Conservation (phyloP, 2,113 vertebrate species). For the Strix uralensis region DNA sequence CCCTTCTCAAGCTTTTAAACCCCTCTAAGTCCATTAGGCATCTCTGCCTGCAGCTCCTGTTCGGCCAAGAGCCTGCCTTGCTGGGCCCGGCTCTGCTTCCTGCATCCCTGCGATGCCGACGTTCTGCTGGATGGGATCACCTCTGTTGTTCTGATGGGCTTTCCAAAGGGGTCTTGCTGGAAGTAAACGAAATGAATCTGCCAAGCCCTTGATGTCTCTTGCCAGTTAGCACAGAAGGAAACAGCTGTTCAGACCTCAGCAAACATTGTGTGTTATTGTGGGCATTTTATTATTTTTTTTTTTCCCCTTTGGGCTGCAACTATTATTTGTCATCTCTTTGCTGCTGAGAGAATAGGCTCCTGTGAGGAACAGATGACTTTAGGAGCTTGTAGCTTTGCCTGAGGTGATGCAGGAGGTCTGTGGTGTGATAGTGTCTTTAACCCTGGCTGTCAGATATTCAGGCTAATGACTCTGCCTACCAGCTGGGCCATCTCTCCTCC, state of each 20-base stretch:
- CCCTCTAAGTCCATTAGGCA: background rate
- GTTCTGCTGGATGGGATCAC: background rate
- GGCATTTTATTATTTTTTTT: background rate
- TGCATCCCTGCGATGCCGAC: accelerated
- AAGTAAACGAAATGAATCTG: background rate
- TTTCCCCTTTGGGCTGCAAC: background rate
- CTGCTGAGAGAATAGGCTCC: background rate
- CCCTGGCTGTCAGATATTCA: background rate
- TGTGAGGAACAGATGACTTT: accelerated
- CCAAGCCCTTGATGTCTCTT: background rate
- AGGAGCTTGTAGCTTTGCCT: background rate
- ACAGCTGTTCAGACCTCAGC: background rate
- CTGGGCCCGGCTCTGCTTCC: background rate
- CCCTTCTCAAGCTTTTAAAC: background rate
- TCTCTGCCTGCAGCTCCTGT: background rate
- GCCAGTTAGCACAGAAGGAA: background rate
- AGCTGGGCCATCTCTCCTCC: background rate
- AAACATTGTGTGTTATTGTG: too few relatives aligned
- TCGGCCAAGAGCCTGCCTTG: background rate
- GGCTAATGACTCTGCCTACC: too few relatives aligned
- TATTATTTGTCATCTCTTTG: background rate
- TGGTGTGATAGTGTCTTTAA: background rate
- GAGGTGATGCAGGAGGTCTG: background rate
- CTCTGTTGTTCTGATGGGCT: background rate
- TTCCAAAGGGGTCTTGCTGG: background rate